Conservation (phyloP, 2,797 vertebrate genomes). For the Coilia nasus region DNA sequence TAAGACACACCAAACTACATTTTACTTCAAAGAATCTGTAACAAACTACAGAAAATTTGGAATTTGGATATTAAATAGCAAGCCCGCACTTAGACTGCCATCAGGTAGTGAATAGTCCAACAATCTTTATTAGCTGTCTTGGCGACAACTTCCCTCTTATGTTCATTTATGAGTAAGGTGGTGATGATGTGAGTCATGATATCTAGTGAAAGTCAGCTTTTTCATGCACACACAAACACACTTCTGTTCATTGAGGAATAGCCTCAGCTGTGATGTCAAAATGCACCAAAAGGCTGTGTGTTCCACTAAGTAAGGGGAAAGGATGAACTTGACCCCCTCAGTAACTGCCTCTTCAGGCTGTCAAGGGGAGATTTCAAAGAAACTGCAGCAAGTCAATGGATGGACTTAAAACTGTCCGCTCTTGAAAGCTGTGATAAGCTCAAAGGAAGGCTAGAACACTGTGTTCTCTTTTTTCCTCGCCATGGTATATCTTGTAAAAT, state of each 20-base stretch:
- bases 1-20: not conserved
- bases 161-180: not conserved
- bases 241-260: not conserved
- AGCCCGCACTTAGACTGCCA: not conserved
- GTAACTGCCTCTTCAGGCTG: conserved; percentile 61
- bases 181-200: not conserved
- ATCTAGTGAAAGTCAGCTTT: not conserved
- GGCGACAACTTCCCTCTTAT: not conserved
- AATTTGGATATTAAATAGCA: not conserved
- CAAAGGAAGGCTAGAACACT: not conserved
- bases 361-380: conserved; percentile 57
- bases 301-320: not conserved
- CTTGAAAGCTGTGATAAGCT: not conserved
- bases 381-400: conserved; percentile 56
- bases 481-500: not conserved
- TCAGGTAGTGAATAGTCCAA: not conserved
- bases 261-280: not conserved
- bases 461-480: not conserved
- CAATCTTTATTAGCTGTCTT: not conserved
- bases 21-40: not conserved
- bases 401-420: conserved; percentile 44
- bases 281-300: not conserved
- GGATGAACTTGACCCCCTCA: conserved; percentile 29
- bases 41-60: not conserved
- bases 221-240: not conserved